Base-by-base conservation (phyloP, 2,113 vertebrate species). In the Crotalus helleri region DNA sequence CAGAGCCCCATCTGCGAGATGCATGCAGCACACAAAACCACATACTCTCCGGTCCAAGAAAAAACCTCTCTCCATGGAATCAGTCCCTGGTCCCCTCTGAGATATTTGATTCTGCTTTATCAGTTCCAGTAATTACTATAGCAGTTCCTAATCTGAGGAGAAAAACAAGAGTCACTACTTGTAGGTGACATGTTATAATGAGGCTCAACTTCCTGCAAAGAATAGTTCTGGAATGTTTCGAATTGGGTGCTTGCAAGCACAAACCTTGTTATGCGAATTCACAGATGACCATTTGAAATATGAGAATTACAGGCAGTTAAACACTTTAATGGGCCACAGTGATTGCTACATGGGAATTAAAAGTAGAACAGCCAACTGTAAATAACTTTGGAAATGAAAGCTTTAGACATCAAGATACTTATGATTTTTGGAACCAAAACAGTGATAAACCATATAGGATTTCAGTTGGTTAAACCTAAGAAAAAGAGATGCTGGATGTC, bases 401-500 rank as follows among this genome's bases (percentile, higher is more conserved):
- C 49, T 55, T 92, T 46, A 92, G 39, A 69, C 24, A n/a, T 53
- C 46, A 53, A 46, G 0, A 23, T 88, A 10, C 90, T 15, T 54
- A 0, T 23, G 86, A 90, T 88, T 89, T 69, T 92, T 88, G 87
- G 90, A 87, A 94, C 91, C 91, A 91, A 26, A 69, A 74, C 92
- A 87, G 24, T 29, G 57, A 86, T 95, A 59, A 19, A 11, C 1
- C 44, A 24, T 91, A 23, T 91, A 90, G 13, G 17, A 91, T 94
- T 96, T 95, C 57, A 51, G 85, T 64, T 26, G 9, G 59, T 86
- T 95, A 90, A 51, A 26, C 33, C 39, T 2, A 86, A 86, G 44
- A 59, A 23, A 90, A 49, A 86, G 64, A 81, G n/a, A 29, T 90
- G 7, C n/a, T 81, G 61, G 8, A 53, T 29, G 7, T 13, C 39